phyloP scores from a whole-genome alignment of 2,888 invertebrate species.

The Eretmocerus hayati region DNA sequence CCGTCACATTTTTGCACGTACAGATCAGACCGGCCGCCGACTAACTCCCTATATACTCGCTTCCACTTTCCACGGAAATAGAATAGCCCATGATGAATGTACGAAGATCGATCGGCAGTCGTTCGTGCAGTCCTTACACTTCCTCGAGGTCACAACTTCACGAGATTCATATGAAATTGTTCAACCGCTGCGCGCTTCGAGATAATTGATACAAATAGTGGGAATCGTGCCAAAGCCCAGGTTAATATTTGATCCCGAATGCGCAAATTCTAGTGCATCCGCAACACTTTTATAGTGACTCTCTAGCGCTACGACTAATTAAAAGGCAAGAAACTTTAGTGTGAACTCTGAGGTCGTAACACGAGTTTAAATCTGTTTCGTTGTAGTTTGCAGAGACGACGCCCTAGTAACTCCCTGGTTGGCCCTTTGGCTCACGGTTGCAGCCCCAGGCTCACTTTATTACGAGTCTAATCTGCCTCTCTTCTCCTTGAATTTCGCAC shows the following conservation, averaged over 20 bases:
- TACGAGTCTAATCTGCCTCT: conserved; percentile 45
- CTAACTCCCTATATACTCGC: conserved; percentile 31
- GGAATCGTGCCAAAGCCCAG: too few species aligned
- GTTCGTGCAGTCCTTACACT: too few species aligned
- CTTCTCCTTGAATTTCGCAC: conserved; percentile 35
- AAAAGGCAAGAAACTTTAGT: conserved; percentile 44
- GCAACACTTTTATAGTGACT: neutral
- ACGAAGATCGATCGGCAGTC: too few species aligned
- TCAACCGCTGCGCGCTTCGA: too few species aligned
- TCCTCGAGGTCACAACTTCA: too few species aligned
- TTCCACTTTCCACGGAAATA: too few species aligned
- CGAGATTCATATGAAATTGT: too few species aligned
- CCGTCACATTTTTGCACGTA: too few species aligned
- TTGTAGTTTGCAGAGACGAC: conserved; percentile 40
- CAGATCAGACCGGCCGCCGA: conserved; percentile 11
- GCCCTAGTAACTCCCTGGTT: conserved; percentile 46
- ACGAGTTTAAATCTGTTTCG: conserved; percentile 48
- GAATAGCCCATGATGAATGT: too few species aligned
- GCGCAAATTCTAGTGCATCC: too few species aligned
- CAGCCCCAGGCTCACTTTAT: conserved; percentile 37
- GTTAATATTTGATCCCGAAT: too few species aligned
- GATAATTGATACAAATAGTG: too few species aligned
- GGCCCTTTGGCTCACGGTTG: conserved; percentile 42
- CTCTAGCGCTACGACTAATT: conserved; percentile 35
- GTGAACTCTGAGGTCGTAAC: conserved; percentile 30